Percentiles rank a stretch among this genome's conserved stretches.
Conservation (phyloP, 2,113 vertebrate species). For the Urocolius indicus region DNA sequence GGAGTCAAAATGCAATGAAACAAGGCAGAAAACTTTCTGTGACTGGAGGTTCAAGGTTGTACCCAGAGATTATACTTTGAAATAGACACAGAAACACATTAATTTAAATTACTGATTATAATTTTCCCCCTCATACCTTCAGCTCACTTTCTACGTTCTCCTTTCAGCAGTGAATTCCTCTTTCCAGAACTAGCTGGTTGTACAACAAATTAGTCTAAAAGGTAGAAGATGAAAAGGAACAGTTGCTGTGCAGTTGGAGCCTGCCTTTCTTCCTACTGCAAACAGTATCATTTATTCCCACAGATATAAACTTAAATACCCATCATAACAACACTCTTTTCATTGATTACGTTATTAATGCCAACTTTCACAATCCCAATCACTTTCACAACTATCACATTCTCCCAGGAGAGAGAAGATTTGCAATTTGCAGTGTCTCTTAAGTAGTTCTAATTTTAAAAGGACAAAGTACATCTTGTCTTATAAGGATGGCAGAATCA, state of each 20-base stretch:
- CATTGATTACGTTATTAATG: constrained; percentile 27
- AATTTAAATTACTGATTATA: not conserved
- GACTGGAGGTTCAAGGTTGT: not conserved
- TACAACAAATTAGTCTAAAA: not conserved
- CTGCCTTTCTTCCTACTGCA: not conserved
- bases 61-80: not conserved
- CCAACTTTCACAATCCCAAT: not conserved
- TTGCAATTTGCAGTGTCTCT: not conserved
- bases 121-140: not conserved
- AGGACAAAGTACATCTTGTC: constrained; percentile 6
- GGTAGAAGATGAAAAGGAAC: not conserved
- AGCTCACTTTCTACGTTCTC: not conserved
- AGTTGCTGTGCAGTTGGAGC: not conserved
- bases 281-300: not conserved
- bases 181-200: not conserved
- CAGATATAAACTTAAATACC: not conserved
- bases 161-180: not conserved
- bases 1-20: not conserved
- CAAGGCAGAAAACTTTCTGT: not conserved
- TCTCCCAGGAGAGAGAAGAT: constrained; percentile 3
- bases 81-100: not conserved
- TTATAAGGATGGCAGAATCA: not conserved
- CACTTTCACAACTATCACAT: not conserved
- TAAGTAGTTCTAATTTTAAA: constrained; percentile 54
- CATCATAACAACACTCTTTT: not conserved